These are phyloP conservation scores for Sciaenops ocellatus DNA, from an alignment of 2,797 vertebrate genomes.

Conservation along the genomic window DNA sequence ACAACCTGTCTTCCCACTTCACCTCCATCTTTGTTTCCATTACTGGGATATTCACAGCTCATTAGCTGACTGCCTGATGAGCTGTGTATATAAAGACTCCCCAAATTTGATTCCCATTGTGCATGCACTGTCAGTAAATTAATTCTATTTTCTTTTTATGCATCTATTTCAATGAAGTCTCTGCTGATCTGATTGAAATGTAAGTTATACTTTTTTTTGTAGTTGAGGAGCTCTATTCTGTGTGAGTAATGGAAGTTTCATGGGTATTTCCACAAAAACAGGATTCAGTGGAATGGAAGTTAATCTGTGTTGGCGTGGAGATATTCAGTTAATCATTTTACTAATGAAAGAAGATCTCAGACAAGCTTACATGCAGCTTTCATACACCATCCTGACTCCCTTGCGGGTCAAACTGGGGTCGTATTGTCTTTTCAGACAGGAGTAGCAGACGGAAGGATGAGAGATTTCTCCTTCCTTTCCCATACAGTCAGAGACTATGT, in stretches of 20 bases:
- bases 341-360: neutral
- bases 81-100: no score
- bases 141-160: no score
- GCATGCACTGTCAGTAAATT: no score
- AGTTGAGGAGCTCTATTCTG: no score
- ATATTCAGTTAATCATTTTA: neutral
- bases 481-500: neutral
- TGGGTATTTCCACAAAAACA: neutral
- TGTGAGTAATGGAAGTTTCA: neutral
- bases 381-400: conserved; percentile 23
- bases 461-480: conserved; percentile 25
- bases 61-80: no score
- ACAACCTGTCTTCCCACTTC: neutral
- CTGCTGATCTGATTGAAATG: no score
- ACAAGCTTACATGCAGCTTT: neutral
- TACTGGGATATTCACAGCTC: no score
- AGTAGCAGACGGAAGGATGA: conserved; percentile 1
- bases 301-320: neutral
- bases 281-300: neutral
- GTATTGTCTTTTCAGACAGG: conserved; percentile 29
- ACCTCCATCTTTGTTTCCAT: no score
- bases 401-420: neutral
- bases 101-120: no score
- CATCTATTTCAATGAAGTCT: no score
- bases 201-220: no score